Percentiles rank a stretch among this genome's conserved stretches.
phyloP scores from a whole-genome alignment of 2,113 vertebrate species.

The Pluvialis apricaria region DNA sequence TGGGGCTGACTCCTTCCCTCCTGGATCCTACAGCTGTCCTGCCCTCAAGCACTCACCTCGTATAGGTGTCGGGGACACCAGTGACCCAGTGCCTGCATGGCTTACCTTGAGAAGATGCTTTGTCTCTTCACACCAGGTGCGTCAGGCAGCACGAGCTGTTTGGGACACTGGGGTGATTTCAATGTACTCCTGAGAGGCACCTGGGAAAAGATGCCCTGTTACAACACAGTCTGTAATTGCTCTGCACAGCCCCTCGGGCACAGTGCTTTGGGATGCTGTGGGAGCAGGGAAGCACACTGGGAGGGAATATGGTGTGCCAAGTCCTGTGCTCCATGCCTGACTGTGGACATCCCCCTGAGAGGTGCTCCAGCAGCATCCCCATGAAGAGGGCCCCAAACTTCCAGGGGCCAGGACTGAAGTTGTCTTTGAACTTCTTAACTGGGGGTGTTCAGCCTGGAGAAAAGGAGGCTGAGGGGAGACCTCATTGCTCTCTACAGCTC shows the following conservation, averaged over 20 bases:
- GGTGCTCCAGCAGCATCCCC: not conserved
- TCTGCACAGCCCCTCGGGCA: not conserved
- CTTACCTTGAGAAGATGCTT: not conserved
- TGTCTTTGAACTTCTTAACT: not conserved
- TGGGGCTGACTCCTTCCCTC: not conserved
- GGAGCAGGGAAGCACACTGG: not conserved
- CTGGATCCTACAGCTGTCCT: not conserved
- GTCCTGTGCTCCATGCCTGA: not conserved
- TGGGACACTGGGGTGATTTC: fast-evolving
- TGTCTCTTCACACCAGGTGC: not conserved
- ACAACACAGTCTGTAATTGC: not conserved
- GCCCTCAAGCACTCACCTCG: fast-evolving
- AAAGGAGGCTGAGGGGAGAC: too few relatives aligned
- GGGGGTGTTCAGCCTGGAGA: too few relatives aligned
- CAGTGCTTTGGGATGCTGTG: not conserved
- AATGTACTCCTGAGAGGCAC: not conserved
- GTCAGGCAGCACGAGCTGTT: not conserved
- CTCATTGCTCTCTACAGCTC: too few relatives aligned
- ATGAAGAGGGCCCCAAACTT: too few relatives aligned
- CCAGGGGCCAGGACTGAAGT: not conserved
- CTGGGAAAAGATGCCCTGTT: not conserved
- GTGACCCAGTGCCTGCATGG: not conserved
- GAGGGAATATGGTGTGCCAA: fast-evolving
- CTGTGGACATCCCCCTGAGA: fast-evolving
- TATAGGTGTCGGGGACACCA: not conserved